These are phyloP conservation scores for Pedetes capensis DNA, from an alignment of 2,113 vertebrate genomes.

Conservation along the genomic window DNA sequence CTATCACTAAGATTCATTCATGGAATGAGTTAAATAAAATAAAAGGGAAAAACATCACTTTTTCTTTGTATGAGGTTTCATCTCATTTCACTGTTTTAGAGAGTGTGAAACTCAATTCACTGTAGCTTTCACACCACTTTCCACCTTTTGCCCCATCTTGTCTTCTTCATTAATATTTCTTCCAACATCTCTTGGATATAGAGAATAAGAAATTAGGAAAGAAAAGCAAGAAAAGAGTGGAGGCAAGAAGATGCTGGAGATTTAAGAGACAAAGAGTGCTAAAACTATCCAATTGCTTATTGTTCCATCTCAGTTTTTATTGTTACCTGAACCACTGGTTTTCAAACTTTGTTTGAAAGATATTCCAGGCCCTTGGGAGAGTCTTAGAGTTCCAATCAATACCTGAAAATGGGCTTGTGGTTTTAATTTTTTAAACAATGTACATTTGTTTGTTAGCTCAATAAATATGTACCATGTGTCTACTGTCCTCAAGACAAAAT, in stretches of 20 bases:
- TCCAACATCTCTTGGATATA: neutral
- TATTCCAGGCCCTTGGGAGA: neutral
- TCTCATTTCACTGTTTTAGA: conserved; percentile 13
- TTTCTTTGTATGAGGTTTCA: neutral
- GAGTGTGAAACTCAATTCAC: neutral
- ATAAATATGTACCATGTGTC: neutral
- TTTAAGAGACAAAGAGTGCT: neutral
- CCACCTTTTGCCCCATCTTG: neutral
- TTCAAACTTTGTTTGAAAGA: neutral
- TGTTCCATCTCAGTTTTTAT: neutral
- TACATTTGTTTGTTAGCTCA: neutral
- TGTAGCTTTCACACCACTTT: neutral
- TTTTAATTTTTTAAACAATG: conserved; percentile 14
- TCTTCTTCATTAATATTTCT: neutral
- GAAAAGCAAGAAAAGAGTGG: no score
- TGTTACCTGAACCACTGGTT: neutral
- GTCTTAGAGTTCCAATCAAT: neutral
- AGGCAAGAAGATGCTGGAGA: neutral
- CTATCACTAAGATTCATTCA: neutral
- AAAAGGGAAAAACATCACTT: neutral
- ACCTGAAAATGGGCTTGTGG: neutral
- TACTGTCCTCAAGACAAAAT: neutral
- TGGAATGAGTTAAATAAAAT: neutral
- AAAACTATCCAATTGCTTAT: neutral
- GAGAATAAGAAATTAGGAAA: neutral